A percentile compares a stretch with the other conserved stretches of the same genome.
These are phyloP conservation scores for Ericerus pela DNA, from an alignment of 1,140 invertebrate species.

Conservation along the genomic window DNA sequence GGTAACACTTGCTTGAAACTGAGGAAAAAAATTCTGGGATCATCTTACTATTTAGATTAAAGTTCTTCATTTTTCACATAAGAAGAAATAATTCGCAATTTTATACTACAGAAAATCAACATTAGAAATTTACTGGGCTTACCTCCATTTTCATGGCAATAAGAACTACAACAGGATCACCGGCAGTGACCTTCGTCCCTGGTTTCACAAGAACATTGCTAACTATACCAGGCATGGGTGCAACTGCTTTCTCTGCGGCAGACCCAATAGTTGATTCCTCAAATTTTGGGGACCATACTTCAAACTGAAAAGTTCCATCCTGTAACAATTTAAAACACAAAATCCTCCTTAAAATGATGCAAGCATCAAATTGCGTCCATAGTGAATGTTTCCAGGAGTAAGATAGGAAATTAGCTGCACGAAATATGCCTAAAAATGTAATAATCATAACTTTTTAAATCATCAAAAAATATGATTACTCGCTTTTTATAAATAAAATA, in stretches of 20 bases:
- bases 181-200: slow-evolving; percentile 62
- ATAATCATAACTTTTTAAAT: too few relatives aligned
- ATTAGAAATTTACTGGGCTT: slow-evolving; percentile 27
- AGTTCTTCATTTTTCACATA: background rate
- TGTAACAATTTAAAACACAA: background rate
- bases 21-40: background rate
- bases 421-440: too few relatives aligned
- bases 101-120: background rate
- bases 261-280: background rate
- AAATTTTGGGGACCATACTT: background rate
- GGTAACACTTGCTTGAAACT: background rate
- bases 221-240: slow-evolving; percentile 91
- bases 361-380: too few relatives aligned
- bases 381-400: too few relatives aligned
- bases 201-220: slow-evolving; percentile 73
- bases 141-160: slow-evolving; percentile 99
- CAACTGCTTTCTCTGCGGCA: slow-evolving; percentile 29
- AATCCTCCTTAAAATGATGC: too few relatives aligned
- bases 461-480: too few relatives aligned
- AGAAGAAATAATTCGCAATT: too few relatives aligned
- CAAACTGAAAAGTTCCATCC: background rate
- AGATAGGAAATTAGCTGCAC: too few relatives aligned
- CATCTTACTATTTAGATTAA: background rate
- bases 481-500: too few relatives aligned
- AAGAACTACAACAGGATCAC: slow-evolving; percentile 74